Conservation (phyloP, 2,113 vertebrate species). For the Lycaon pictus region DNA sequence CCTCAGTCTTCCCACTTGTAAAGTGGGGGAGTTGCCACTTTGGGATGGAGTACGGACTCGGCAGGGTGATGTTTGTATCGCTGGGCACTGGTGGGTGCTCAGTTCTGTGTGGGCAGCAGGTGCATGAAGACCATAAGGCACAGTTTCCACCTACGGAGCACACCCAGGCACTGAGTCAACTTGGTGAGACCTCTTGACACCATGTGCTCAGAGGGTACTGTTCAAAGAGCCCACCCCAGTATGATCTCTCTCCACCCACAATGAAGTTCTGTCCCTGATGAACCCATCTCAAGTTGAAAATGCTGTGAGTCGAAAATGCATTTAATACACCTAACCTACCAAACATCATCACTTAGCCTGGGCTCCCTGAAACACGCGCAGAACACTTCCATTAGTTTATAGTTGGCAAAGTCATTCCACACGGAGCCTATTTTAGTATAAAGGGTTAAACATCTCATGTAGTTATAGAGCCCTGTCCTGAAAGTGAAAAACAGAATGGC, state of each 20-base stretch:
- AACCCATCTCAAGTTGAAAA: not conserved
- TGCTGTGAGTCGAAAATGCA: not conserved
- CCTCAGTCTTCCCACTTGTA: not conserved
- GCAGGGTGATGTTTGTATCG: accelerated
- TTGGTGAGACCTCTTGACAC: not conserved
- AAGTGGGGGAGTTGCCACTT: not conserved
- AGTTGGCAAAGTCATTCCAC: not conserved
- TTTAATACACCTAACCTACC: not conserved
- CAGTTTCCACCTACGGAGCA: not conserved
- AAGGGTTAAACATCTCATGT: not conserved
- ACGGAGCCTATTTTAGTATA: too few species aligned
- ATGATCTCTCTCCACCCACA: not conserved
- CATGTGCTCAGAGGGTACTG: accelerated
- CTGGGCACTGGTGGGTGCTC: not conserved
- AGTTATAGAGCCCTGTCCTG: not conserved
- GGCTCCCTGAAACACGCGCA: not conserved
- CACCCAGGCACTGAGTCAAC: not conserved
- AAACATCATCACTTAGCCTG: not conserved
- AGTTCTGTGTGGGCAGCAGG: not conserved
- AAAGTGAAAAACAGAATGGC: not conserved
- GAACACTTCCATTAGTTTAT: not conserved
- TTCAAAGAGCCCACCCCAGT: not conserved
- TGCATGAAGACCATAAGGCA: not conserved
- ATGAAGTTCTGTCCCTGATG: not conserved
- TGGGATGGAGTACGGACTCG: not conserved